Percentiles rank a stretch among this genome's conserved stretches.
These are phyloP conservation scores for Bombus turneri DNA, from an alignment of 1,140 invertebrate genomes.

Conservation along the genomic window DNA sequence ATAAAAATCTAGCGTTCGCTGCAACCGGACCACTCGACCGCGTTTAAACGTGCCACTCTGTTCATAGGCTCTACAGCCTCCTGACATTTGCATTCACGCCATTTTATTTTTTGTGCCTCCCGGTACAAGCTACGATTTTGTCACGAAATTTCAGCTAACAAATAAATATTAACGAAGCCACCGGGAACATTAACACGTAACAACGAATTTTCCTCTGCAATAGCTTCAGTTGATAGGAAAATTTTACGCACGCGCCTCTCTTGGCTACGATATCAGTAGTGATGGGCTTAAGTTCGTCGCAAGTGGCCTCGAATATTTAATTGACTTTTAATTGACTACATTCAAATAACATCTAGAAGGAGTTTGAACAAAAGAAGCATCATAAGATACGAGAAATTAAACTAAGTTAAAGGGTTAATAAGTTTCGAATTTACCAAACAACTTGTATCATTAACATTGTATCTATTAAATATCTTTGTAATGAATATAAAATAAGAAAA, in stretches of 20 bases:
- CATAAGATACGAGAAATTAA: too few species aligned
- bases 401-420: too few species aligned
- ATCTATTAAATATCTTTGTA: too few species aligned
- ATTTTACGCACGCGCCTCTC: neutral
- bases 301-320: neutral
- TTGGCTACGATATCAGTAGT: neutral
- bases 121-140: too few species aligned
- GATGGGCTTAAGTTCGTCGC: neutral
- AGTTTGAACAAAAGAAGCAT: too few species aligned
- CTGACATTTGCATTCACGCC: constrained; percentile 15
- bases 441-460: too few species aligned
- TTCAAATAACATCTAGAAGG: too few species aligned
- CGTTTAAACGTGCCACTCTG: constrained; percentile 12
- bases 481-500: too few species aligned
- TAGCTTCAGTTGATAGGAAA: neutral
- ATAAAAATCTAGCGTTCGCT: neutral
- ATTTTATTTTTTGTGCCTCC: neutral
- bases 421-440: too few species aligned
- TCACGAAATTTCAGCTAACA: neutral
- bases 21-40: constrained; percentile 24
- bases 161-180: constrained; percentile 25
- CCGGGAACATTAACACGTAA: neutral
- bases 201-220: neutral
- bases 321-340: neutral
- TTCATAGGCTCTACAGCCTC: neutral